These are phyloP conservation scores for Apis dorsata DNA, from an alignment of 1,140 invertebrate genomes.

Conservation along the genomic window DNA sequence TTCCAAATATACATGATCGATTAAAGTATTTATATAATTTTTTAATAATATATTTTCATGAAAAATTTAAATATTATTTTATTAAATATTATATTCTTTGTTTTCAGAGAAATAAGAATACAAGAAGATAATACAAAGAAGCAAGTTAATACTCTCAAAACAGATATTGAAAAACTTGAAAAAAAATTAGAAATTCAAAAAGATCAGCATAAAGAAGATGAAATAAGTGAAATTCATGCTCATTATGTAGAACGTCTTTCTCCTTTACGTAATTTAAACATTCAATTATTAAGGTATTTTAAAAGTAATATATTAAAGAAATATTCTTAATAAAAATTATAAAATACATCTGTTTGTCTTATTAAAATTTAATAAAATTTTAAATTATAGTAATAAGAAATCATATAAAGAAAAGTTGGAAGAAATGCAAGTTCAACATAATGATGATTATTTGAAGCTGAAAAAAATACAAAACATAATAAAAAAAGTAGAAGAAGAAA, in stretches of 20 bases:
- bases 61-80: constrained; percentile 21
- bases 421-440: constrained; percentile 4
- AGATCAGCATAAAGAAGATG: constrained; percentile 19
- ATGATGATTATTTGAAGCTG: constrained; percentile 25
- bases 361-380: neutral
- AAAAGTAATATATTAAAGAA: neutral
- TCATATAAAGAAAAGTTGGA: constrained; percentile 40
- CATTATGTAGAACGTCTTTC: constrained; percentile 34
- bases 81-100: neutral
- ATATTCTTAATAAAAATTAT: neutral
- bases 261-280: constrained; percentile 14
- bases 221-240: constrained; percentile 35
- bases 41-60: constrained; percentile 23
- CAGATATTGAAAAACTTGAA: constrained; percentile 2
- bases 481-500: constrained; percentile 44
- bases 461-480: constrained; percentile 32
- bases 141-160: constrained; percentile 43
- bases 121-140: constrained; percentile 41
- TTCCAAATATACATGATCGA: constrained; percentile 36
- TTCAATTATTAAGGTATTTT: constrained; percentile 48
- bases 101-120: constrained; percentile 43
- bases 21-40: constrained; percentile 52
- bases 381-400: constrained; percentile 49
- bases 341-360: neutral
- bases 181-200: constrained; percentile 44